A percentile compares a stretch with the other conserved stretches of the same genome.
Conservation (phyloP, 2,113 vertebrate genomes). For the Xenus cinereus region DNA sequence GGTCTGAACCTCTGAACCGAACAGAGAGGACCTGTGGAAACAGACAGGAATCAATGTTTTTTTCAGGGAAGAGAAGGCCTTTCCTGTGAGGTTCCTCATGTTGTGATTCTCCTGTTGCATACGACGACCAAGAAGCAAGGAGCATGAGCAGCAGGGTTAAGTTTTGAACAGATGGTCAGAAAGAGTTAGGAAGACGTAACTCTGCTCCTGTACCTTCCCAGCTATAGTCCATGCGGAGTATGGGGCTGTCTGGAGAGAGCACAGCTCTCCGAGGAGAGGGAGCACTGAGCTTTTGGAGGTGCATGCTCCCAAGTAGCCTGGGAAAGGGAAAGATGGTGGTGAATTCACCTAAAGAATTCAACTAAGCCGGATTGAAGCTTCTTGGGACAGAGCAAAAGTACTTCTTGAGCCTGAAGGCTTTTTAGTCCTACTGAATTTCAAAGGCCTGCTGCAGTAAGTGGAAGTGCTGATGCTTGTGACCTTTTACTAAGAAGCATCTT, state of each 20-base stretch:
- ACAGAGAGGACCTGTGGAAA: not conserved
- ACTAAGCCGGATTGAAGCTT: not conserved
- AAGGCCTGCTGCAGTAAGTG: slow-evolving; percentile 19
- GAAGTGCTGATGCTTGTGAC: slow-evolving; percentile 48
- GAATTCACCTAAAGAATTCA: not conserved
- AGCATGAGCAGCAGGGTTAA: not conserved
- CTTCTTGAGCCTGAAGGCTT: slow-evolving; percentile 33
- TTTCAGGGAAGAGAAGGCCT: not conserved
- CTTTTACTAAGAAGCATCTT: slow-evolving; percentile 36
- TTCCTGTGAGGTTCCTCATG: not conserved
- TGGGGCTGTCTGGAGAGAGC: not conserved
- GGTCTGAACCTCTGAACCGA: not conserved
- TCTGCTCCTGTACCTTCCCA: not conserved
- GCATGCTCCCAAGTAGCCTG: not conserved
- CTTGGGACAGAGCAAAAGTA: not conserved
- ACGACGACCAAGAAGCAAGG: fast-evolving
- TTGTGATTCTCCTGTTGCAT: not conserved
- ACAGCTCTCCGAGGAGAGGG: not conserved
- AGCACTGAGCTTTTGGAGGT: not conserved
- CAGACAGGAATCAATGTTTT: not conserved
- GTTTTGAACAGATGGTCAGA: not conserved
- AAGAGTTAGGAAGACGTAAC: not conserved
- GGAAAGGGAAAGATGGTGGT: not conserved
- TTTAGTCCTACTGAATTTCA: slow-evolving; percentile 39
- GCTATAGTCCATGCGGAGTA: fast-evolving